Evolutionary conservation across 2,888 invertebrate genomes (phyloP).

Genomic region (Oligia fasciuncula): DNA sequence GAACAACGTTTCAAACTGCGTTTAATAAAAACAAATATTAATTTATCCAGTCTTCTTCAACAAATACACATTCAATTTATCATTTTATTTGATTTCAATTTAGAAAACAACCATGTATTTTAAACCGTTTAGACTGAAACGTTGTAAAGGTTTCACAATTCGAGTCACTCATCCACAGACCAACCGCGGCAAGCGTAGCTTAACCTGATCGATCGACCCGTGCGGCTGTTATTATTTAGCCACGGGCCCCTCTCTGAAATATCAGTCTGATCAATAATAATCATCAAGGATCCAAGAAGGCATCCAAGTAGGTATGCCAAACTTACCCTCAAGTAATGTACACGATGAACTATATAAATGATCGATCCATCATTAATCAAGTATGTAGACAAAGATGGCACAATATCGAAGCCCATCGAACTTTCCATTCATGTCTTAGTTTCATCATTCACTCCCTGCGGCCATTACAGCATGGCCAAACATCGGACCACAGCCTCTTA

Average conservation of each 20-base stretch:
- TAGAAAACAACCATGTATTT: background rate
- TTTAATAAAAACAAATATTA: constrained; percentile 16
- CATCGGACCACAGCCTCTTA: constrained; percentile 45
- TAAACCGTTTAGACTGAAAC: background rate
- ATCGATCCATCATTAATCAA: background rate
- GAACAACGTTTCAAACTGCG: background rate
- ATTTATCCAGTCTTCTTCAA: background rate
- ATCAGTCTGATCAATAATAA: background rate
- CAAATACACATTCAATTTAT: background rate
- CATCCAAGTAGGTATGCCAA: background rate
- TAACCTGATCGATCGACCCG: too few relatives aligned
- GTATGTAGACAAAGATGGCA: constrained; percentile 10
- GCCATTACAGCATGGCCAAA: constrained; percentile 48
- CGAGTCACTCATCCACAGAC: too few relatives aligned
- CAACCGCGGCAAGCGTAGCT: too few relatives aligned
- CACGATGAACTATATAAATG: background rate
- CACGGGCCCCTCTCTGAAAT: background rate
- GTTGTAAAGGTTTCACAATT: background rate
- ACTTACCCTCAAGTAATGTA: background rate
- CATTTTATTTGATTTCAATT: constrained; percentile 33
- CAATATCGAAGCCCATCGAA: constrained; percentile 37
- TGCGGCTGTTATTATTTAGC: too few relatives aligned
- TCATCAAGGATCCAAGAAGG: background rate
- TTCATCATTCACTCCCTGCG: constrained; percentile 50
- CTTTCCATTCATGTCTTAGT: constrained; percentile 42